Base-by-base conservation (phyloP, 2,888 invertebrate genomes). In the Erebia palarica region DNA sequence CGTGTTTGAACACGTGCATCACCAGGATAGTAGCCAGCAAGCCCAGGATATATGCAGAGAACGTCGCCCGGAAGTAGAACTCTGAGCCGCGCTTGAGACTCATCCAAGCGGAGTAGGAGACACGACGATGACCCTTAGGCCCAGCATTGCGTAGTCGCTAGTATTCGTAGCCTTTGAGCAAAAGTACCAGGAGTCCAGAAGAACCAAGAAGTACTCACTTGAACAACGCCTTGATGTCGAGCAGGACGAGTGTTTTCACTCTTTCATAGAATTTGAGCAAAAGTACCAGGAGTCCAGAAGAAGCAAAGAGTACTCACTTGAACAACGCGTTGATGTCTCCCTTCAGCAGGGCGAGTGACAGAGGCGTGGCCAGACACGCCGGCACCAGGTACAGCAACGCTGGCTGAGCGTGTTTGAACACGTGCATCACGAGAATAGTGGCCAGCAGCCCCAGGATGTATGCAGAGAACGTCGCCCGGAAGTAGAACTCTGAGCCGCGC, bases 1-100 rank as follows among this genome's bases (percentile, higher is more conserved):
- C 99, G 93, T 99, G 99, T 89, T 98, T 98, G 93, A 98, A 99
- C 78, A 98, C 94, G 92, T 99, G 99, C 99, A 99, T 99, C 73
- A 99, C 97, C 79, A 97, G 95, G 88, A 99, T 99, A 1, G 99
- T 99, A 27, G 97, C 95, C 86, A 98, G 92, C 75, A 99, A 94
- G 1, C 99, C 99, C 81, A 98, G 88, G 81, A 99, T 96, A 89
- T 99, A 99, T 1, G 99, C 99, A 60, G 95, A 85, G 87, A 99
- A 97, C 4, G 99, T 97, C 3, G 97, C 95, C 84, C 89, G 84
- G 80, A 69, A 80, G 77, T 79, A 80, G 96, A 13, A 96, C 79
- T 96, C 95, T 1, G 96, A 96, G 85, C 96, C 96, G 18, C 97
- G 83, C 80, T 97, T 96, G 75, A 97, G 94, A 83, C 97, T 97